These are phyloP conservation scores for Limnephilus lunatus DNA, from an alignment of 2,888 invertebrate species.

Conservation along the genomic window DNA sequence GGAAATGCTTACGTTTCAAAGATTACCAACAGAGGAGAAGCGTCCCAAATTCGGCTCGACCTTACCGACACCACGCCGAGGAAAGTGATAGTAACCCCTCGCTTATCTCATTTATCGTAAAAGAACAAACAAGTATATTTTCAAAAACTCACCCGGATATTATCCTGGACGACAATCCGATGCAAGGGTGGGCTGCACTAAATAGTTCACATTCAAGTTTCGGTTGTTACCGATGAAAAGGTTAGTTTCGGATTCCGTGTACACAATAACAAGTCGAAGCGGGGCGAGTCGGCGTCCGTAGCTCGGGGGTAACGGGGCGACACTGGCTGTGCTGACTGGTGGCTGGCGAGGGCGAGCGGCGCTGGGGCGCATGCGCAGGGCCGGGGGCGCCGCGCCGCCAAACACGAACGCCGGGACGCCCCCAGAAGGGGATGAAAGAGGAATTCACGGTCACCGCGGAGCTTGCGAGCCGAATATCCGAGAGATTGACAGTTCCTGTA, in stretches of 20 bases:
- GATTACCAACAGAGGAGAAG: constrained; percentile 28
- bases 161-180: not conserved
- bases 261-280: not conserved
- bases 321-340: constrained; percentile 2
- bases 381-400: not conserved
- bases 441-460: constrained; percentile 26
- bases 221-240: not conserved
- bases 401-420: constrained; percentile 13
- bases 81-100: not conserved
- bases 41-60: constrained; percentile 7
- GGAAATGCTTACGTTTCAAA: constrained; percentile 3
- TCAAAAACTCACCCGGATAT: not conserved
- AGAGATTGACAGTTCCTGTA: not conserved
- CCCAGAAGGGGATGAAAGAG: not conserved
- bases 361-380: constrained; percentile 6
- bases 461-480: not conserved
- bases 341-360: not conserved
- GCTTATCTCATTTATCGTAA: not conserved
- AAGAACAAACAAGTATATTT: not conserved
- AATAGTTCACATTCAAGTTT: not conserved
- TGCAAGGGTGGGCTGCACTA: not conserved
- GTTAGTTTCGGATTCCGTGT: not conserved
- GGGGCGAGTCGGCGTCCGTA: not conserved
- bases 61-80: not conserved
- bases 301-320: constrained; percentile 5